A percentile compares a stretch with the other conserved stretches of the same genome.
Conservation (phyloP, 2,113 vertebrate species). For the Grantiella picta region DNA sequence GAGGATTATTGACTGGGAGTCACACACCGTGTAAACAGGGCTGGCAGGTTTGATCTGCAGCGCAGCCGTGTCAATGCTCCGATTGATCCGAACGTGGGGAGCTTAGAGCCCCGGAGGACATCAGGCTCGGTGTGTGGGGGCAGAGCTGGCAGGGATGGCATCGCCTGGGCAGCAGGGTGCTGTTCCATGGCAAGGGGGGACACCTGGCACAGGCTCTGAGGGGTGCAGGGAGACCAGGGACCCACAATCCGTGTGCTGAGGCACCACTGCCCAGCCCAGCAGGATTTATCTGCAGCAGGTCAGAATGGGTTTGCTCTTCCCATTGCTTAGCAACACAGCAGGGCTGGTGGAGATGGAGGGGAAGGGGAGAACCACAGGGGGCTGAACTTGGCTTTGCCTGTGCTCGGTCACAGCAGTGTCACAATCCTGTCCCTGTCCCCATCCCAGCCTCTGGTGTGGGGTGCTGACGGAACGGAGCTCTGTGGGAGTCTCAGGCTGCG, state of each 20-base stretch:
- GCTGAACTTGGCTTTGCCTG: neutral
- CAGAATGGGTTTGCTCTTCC: neutral
- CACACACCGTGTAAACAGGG: neutral
- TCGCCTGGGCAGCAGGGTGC: rapidly evolving
- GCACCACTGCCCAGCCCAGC: neutral
- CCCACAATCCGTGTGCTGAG: rapidly evolving
- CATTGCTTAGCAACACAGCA: slow-evolving; percentile 7
- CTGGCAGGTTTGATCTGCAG: slow-evolving; percentile 18
- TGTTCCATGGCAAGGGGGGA: rapidly evolving
- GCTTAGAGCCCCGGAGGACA: neutral
- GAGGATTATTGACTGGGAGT: slow-evolving; percentile 35
- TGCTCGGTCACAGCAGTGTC: neutral
- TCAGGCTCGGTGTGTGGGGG: rapidly evolving
- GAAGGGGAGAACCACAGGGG: neutral
- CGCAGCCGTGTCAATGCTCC: neutral
- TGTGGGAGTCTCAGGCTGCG: rapidly evolving
- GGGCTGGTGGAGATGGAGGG: neutral
- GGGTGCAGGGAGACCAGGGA: rapidly evolving
- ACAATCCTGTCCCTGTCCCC: neutral
- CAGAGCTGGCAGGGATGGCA: neutral
- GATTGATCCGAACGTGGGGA: neutral
- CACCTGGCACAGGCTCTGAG: rapidly evolving
- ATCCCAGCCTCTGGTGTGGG: rapidly evolving
- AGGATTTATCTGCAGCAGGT: neutral
- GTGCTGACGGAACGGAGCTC: neutral